Base-by-base conservation (phyloP, 2,888 invertebrate species). In the Eupithecia exiguata region DNA sequence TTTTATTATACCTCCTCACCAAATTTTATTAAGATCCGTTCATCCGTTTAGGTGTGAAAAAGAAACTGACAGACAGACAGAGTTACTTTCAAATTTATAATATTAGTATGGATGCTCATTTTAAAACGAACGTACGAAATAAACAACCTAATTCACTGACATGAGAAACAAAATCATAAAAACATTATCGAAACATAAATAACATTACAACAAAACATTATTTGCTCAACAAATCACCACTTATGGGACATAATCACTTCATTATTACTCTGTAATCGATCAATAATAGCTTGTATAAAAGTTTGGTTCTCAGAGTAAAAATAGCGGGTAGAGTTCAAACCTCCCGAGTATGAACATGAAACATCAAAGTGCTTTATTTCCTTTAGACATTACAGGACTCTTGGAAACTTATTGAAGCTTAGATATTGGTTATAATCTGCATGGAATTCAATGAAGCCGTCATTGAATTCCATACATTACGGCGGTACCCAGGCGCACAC, bases 191-290 rank as follows among this genome's bases (percentile, higher is more conserved):
- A 25, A 30, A 74, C 71, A 68, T 74, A 21, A 46, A 68, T 58
- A 71, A 68, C 46, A 18, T 68, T 65, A 74, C 76, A 77, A 74
- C 63, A 69, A 70, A 78, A 68, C 70, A 77, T 76, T 80, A 78
- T 80, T 80, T 79, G 79, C 66, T 78, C 67, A 75, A 74, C 72
- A 74, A 76, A 80, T 69, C 68, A 68, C 74, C 67, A 49, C 65
- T 79, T 77, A 80, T 77, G 74, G 74, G 73, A 74, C 69, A 40
- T 76, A 77, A 80, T 77, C 73, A 71, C 80, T 79, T 78, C 72
- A 80, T 80, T 79, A 78, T 62, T 53, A 43, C 70, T 65, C 67
- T 74, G 74, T 77, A 72, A 74, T 70, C 69, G 72, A 74, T 70
- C 77, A 68, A 69, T 69, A 71, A 73, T 71, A 16, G 46, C 69